Evolutionary conservation across 2,797 vertebrate species (phyloP), one percentile per base, ranked within the genome.

Genomic region (Enteromius afrohamiltoni): DNA sequence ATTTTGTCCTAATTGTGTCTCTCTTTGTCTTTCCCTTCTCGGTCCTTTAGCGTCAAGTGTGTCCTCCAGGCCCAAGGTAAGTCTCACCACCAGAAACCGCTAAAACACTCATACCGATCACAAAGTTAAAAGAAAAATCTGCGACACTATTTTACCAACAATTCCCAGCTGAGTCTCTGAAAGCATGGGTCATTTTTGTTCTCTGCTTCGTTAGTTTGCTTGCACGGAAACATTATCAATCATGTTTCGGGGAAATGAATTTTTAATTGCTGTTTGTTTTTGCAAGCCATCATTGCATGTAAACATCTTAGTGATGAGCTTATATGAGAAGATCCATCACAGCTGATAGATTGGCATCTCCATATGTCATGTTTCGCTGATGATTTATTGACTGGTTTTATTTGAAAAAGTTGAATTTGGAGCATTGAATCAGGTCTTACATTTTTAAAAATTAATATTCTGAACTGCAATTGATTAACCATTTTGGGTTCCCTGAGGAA

Each of bases 1-100:
- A 19, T 53, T 23, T 49, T 45, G 21, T 60, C 37, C 77, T 83
- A 83, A 85, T 68, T 69, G 51, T 85, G 31, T 85, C 68, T 85
- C 45, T 68, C 64, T 80, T 3, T 70, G 17, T 69, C 68, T 82
- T 51, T 77, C 26, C 26, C 60, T 70, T 26, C 65, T 77, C 58
- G 49, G 10, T 34, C 73, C 67, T 71, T 49, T 6, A 19, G 65
- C 75, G 31, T 80, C 81, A n/a, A 13, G 58, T 77, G 29, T 65
- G 69, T 68, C 70, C 23, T 31, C 73, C 49, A 77, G 47, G 69
- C 82, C 82, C 8, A 83, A 71, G 74, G 82, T 83, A 70, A 62
- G 75, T n/a, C 13, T 76, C 23, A 6, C 37, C 42, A 37, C 60
- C 53, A 13, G 9, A 55, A 17, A 76, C 31, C 29, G 23, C 17